A percentile compares a stretch with the other conserved stretches of the same genome.
These are phyloP conservation scores for Crypturellus tataupa DNA, from an alignment of 2,797 vertebrate genomes.

Conservation along the genomic window DNA sequence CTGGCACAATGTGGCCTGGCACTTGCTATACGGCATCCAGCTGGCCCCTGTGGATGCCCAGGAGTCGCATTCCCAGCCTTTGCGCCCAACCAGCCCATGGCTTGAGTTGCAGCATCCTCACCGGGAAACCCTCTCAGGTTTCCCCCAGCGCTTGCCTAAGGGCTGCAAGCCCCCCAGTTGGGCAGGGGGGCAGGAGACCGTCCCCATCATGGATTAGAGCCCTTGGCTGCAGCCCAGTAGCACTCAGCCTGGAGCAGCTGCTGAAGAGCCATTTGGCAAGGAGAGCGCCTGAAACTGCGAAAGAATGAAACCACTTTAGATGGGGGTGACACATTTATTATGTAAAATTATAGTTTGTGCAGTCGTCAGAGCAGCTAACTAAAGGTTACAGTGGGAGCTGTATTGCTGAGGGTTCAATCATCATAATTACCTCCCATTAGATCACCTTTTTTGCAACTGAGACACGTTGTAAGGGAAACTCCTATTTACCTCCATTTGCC, in stretches of 20 bases:
- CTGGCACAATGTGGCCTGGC: rapidly evolving
- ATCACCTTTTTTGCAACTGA: neutral
- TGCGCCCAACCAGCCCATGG: neutral
- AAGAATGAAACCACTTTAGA: neutral
- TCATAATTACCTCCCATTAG: conserved; percentile 7
- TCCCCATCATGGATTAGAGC: rapidly evolving
- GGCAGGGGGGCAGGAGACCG: rapidly evolving
- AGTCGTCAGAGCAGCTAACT: neutral
- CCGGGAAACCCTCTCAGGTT: neutral
- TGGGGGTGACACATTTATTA: conserved; percentile 2
- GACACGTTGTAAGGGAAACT: neutral
- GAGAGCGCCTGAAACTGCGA: neutral
- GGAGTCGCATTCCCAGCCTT: neutral
- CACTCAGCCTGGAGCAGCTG: neutral
- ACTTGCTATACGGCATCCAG: neutral
- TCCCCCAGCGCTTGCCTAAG: neutral
- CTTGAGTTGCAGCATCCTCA: rapidly evolving
- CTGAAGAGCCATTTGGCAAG: neutral
- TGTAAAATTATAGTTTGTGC: conserved; percentile 31
- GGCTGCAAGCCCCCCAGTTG: rapidly evolving
- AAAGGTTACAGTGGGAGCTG: neutral
- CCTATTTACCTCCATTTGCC: neutral
- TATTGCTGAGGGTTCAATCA: conserved; percentile 13
- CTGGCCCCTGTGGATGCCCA: neutral
- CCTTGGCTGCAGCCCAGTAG: rapidly evolving